These are phyloP conservation scores for Xiphorhynchus elegans DNA, from an alignment of 2,113 vertebrate species.

Conservation along the genomic window DNA sequence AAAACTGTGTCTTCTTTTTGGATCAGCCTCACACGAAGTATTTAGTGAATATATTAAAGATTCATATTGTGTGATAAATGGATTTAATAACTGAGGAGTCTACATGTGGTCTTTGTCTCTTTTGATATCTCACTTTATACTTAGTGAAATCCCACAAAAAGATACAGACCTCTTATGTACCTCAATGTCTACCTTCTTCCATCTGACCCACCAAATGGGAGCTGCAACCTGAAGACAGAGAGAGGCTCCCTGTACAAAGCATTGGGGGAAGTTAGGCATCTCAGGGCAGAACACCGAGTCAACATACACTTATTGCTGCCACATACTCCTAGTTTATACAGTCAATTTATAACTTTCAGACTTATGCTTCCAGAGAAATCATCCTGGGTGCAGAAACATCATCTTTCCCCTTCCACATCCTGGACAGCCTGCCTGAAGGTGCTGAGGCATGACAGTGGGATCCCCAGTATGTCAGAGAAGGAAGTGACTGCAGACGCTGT, in stretches of 20 bases:
- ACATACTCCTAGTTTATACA: background rate
- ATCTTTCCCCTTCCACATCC: background rate
- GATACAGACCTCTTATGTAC: background rate
- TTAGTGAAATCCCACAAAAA: background rate
- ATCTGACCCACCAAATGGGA: background rate
- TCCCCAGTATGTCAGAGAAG: background rate
- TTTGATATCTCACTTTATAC: background rate
- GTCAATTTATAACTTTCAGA: background rate
- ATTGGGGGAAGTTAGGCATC: background rate
- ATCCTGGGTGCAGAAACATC: background rate
- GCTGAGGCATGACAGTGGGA: background rate
- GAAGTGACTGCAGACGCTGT: fast-evolving
- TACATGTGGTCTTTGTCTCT: background rate
- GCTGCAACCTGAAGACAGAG: background rate
- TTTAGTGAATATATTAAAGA: background rate
- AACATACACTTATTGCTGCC: background rate
- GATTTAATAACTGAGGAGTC: background rate
- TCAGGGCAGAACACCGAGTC: background rate
- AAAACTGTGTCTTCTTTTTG: background rate
- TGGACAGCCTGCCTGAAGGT: background rate
- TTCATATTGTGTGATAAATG: background rate
- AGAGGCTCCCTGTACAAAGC: background rate
- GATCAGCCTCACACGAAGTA: background rate
- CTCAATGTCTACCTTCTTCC: background rate
- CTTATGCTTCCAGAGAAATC: background rate